Evolutionary conservation across 2,888 invertebrate species (phyloP).

Genomic region (Drosophila algonquin): DNA sequence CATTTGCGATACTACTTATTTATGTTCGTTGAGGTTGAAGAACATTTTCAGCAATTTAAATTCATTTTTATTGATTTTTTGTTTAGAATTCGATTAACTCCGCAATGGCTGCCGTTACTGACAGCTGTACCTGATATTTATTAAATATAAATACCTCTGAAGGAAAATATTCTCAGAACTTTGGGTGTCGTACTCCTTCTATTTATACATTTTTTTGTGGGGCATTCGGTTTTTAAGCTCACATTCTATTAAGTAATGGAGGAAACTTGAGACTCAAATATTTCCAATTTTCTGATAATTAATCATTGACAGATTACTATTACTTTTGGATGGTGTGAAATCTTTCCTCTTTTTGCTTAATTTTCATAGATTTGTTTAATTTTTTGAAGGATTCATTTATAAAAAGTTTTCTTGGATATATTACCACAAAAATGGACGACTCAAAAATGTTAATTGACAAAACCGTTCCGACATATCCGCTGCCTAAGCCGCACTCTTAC

Average conservation of each 20-base stretch:
- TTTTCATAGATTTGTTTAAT: too few species aligned
- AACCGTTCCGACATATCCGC: conserved; percentile 21
- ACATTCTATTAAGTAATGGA: too few species aligned
- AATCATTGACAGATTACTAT: too few species aligned
- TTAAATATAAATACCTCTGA: conserved; percentile 9
- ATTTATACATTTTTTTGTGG: too few species aligned
- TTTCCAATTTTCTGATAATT: too few species aligned
- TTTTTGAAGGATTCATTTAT: not conserved
- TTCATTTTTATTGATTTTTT: conserved; percentile 39
- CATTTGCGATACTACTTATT: conserved; percentile 42
- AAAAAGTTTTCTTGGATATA: not conserved
- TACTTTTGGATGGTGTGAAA: too few species aligned
- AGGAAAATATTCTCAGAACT: not conserved
- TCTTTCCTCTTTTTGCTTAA: too few species aligned
- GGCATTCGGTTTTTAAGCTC: too few species aligned
- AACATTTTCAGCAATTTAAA: conserved; percentile 32
- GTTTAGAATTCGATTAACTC: conserved; percentile 50
- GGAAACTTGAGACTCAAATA: too few species aligned
- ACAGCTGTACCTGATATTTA: conserved; percentile 40
- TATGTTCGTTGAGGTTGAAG: not conserved
- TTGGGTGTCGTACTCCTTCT: conserved; percentile 14
- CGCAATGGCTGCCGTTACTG: conserved; percentile 12
- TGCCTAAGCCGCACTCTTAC: conserved; percentile 36
- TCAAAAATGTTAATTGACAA: not conserved
- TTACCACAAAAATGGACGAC: not conserved